phyloP scores from a whole-genome alignment of 2,113 vertebrate species.

The Zosterops borbonicus region DNA sequence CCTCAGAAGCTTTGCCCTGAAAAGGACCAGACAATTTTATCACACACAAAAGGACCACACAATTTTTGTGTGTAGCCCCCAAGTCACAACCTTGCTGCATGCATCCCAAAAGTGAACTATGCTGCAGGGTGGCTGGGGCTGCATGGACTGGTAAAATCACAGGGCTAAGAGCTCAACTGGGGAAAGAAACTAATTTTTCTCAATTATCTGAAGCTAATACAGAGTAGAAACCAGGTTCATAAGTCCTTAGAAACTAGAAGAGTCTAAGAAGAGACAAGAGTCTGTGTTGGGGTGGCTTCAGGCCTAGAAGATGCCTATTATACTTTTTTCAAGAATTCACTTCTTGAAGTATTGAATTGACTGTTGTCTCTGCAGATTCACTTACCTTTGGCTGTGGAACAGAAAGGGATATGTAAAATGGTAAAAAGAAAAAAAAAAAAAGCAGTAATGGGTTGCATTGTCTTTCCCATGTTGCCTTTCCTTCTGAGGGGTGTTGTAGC shows the following conservation, averaged over 20 bases:
- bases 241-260: not conserved
- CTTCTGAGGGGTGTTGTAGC: not conserved
- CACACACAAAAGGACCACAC: not conserved
- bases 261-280: not conserved
- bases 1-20: not conserved
- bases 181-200: not conserved
- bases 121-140: not conserved
- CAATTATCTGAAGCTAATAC: not conserved
- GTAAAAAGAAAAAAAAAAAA: fast-evolving
- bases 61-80: not conserved
- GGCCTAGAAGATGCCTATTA: not conserved
- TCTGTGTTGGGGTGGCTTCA: not conserved
- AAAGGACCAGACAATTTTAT: not conserved
- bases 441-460: fast-evolving
- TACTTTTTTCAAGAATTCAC: not conserved
- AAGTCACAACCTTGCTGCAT: not conserved
- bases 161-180: not conserved
- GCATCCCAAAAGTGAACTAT: not conserved
- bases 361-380: not conserved
- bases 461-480: not conserved
- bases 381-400: not conserved
- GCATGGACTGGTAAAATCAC: not conserved
- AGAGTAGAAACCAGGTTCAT: not conserved
- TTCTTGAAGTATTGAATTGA: not conserved
- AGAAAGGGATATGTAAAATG: not conserved